Evolutionary conservation across 1,140 invertebrate genomes (phyloP), one percentile per base, ranked within the genome.

Genomic region (Bombus ignitus): DNA sequence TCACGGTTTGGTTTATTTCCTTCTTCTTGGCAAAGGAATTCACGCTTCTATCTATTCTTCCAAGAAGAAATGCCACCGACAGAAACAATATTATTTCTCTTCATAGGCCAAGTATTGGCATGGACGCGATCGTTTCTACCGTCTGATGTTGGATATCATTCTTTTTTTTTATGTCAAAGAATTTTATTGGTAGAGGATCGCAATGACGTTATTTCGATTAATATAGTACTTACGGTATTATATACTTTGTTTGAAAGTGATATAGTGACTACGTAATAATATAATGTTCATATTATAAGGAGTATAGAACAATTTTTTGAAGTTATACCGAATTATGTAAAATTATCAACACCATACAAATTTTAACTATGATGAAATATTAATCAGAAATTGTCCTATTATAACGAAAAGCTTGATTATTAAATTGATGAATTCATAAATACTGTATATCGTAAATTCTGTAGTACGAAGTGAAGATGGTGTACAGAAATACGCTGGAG

Each of bases 71-170:
- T 5, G 42, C 81, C 84, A 15, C 62, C 70, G 42, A 62, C 80
- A 71, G 75, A 65, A 44, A 71, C 53, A 28, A 15, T 22, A n/a
- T 80, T 78, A 59, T 87, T 79, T 76, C 81, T 70, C 75, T 71
- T 87, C 81, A 15, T 42, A 37, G 70, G 6, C 66, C 59, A 66
- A 39, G 65, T 86, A 86, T 86, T 78, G 87, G 74, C 87, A 78
- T 57, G 72, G 37, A 13, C 22, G 71, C 47, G 86, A 77, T 59
- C 62, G 65, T 57, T 77, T 28, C 9, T n/a, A 25, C 13, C 15
- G 15, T 13, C 9, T 77, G 39, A 77, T 65, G n/a, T 47, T 6
- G 42, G 15, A 12, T 28, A 28, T 79, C 15, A 22, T 68, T 44
- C 37, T 77, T 62, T 62, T 32, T 32, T 10, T 1, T n/a, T 18